phyloP scores from a whole-genome alignment of 2,113 vertebrate species.

The Oceanites oceanicus region DNA sequence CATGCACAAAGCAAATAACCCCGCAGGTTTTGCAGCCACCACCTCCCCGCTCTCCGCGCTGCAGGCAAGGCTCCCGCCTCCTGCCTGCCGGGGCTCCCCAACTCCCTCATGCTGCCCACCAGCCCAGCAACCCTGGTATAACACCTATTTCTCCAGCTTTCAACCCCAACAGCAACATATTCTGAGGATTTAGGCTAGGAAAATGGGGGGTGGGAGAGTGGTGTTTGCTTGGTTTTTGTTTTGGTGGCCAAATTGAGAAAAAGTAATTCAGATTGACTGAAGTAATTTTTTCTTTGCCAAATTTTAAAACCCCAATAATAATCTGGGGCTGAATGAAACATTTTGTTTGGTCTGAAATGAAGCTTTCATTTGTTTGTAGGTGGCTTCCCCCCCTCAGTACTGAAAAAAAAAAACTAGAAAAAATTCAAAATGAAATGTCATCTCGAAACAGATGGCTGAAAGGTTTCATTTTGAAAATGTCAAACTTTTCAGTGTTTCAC shows the following conservation, averaged over 20 bases:
- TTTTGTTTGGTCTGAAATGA: slow-evolving; percentile 47
- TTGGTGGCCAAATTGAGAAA: neutral
- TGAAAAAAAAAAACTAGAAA: neutral
- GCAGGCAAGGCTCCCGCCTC: neutral
- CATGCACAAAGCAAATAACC: neutral
- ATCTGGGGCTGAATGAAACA: slow-evolving; percentile 8
- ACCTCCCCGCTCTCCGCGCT: neutral
- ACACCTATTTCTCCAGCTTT: neutral
- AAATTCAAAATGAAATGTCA: slow-evolving; percentile 60
- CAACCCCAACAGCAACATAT: neutral
- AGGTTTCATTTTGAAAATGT: slow-evolving; percentile 68
- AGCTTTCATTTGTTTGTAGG: slow-evolving; percentile 53
- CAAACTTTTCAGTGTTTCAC: slow-evolving; percentile 60
- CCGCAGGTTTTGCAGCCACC: neutral
- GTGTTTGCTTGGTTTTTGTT: neutral
- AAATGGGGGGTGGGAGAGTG: rapidly evolving
- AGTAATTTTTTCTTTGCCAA: neutral
- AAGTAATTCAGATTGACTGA: neutral
- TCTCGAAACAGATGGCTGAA: slow-evolving; percentile 63
- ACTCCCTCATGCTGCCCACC: neutral
- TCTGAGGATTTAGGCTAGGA: neutral
- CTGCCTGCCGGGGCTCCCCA: neutral
- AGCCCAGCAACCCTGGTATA: neutral
- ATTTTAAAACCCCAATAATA: neutral
- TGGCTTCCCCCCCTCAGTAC: slow-evolving; percentile 12